These are phyloP conservation scores for Micrasema longulum DNA, from an alignment of 1,140 invertebrate species.

Conservation along the genomic window DNA sequence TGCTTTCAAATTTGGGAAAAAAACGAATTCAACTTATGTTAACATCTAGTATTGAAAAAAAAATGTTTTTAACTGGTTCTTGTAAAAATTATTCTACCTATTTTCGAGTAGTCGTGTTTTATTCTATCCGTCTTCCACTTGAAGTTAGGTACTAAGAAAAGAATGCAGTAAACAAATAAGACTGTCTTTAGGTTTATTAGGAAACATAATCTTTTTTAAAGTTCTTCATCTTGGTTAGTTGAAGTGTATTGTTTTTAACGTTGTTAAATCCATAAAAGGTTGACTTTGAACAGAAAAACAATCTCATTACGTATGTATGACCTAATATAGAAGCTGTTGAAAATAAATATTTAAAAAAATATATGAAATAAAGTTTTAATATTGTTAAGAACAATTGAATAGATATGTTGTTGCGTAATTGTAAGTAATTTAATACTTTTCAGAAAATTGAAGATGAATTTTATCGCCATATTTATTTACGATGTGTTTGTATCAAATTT, in stretches of 20 bases:
- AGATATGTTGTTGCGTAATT: too few relatives aligned
- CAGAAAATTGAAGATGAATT: too few relatives aligned
- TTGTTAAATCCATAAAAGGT: conserved; percentile 11
- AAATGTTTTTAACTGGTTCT: background rate
- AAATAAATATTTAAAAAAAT: background rate
- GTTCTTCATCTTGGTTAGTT: conserved; percentile 26
- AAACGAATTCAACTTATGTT: too few relatives aligned
- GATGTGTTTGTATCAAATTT: too few relatives aligned
- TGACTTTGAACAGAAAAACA: conserved; percentile 31
- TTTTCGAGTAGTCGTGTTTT: background rate
- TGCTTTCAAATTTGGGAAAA: too few relatives aligned
- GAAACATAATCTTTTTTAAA: conserved; percentile 38
- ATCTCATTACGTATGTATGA: background rate
- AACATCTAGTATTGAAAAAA: too few relatives aligned
- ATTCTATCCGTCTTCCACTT: background rate
- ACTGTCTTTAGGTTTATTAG: conserved; percentile 19
- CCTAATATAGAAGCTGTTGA: background rate
- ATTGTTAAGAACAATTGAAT: too few relatives aligned
- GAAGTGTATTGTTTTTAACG: conserved; percentile 36
- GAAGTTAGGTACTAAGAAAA: conserved; percentile 3
- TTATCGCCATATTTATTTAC: too few relatives aligned
- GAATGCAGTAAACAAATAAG: conserved; percentile 29
- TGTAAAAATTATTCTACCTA: background rate
- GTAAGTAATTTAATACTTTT: too few relatives aligned
- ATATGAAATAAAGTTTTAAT: too few relatives aligned